Percentiles rank a stretch among this genome's conserved stretches.
Evolutionary conservation across 2,113 vertebrate genomes (phyloP).

Genomic region (Coregonus clupeaformis): DNA sequence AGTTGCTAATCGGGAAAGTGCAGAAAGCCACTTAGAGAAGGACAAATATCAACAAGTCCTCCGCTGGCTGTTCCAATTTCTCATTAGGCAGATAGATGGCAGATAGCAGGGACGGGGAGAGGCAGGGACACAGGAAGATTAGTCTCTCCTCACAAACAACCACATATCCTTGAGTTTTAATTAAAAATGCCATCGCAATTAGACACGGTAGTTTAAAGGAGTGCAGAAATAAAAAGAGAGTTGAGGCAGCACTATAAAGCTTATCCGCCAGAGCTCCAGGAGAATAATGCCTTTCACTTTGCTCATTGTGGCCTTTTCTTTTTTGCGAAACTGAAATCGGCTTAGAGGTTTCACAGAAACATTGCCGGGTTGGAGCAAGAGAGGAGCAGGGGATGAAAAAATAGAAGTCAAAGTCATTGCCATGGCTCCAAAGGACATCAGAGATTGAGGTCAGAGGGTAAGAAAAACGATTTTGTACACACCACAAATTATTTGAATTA

Average conservation of each 20-base stretch:
- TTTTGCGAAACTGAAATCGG: slow-evolving; percentile 75
- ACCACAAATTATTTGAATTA: slow-evolving; percentile 75
- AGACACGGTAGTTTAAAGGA: slow-evolving; percentile 78
- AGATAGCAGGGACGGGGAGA: slow-evolving; percentile 67
- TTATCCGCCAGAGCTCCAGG: slow-evolving; percentile 67
- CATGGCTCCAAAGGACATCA: slow-evolving; percentile 66
- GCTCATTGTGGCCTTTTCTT: slow-evolving; percentile 58
- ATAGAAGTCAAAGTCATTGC: slow-evolving; percentile 69
- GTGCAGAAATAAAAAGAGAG: slow-evolving; percentile 66
- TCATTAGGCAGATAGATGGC: slow-evolving; percentile 78
- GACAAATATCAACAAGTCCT: slow-evolving; percentile 77
- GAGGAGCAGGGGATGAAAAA: slow-evolving; percentile 56
- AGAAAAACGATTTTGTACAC: slow-evolving; percentile 52
- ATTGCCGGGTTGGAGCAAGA: slow-evolving; percentile 56
- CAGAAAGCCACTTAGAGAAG: slow-evolving; percentile 68
- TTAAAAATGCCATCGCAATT: slow-evolving; percentile 82
- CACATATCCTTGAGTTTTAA: slow-evolving; percentile 81
- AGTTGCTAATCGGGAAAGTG: slow-evolving; percentile 65
- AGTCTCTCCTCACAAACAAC: slow-evolving; percentile 77
- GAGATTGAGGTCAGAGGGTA: slow-evolving; percentile 73
- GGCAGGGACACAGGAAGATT: slow-evolving; percentile 72
- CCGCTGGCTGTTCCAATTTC: slow-evolving; percentile 66
- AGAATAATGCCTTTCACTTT: slow-evolving; percentile 73
- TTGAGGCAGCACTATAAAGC: slow-evolving; percentile 69
- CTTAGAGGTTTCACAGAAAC: slow-evolving; percentile 68